phyloP scores from a whole-genome alignment of 2,797 vertebrate species.

The Anas capensis region DNA sequence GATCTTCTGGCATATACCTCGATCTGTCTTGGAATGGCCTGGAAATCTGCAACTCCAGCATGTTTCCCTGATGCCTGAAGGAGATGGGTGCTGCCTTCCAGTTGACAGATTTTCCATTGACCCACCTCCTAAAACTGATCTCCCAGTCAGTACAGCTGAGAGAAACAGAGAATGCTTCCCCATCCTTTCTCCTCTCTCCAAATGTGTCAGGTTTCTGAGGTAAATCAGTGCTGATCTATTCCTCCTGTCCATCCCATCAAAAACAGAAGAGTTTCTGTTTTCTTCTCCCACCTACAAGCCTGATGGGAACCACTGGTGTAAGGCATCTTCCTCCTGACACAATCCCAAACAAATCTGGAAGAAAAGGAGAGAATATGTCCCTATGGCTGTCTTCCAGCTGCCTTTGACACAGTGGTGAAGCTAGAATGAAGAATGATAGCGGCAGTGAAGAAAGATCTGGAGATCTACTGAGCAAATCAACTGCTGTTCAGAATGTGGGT shows the following conservation, averaged over 20 bases:
- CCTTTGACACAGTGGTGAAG: not conserved
- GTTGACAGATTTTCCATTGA: rapidly evolving
- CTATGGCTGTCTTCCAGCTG: not conserved
- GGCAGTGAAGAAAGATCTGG: not conserved
- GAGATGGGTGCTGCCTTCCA: not conserved
- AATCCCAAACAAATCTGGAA: not conserved
- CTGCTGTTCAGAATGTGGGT: not conserved
- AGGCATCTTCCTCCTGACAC: not conserved
- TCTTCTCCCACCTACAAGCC: not conserved
- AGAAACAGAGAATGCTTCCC: not conserved
- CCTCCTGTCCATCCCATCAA: not conserved
- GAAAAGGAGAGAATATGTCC: not conserved
- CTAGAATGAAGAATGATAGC: not conserved
- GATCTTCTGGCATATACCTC: not conserved
- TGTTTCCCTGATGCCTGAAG: not conserved
- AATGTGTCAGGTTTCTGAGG: rapidly evolving
- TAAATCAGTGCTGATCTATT: not conserved
- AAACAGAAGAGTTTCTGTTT: not conserved
- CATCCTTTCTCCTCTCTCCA: not conserved
- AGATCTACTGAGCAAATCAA: not conserved
- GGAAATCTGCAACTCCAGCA: not conserved
- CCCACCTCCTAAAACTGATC: not conserved
- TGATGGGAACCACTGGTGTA: not conserved
- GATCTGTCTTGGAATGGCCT: not conserved
- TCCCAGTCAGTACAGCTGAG: not conserved